Percentiles rank a stretch among this genome's conserved stretches.
These are phyloP conservation scores for Zhengitettix transpicula DNA, from an alignment of 2,888 invertebrate genomes.

Conservation along the genomic window DNA sequence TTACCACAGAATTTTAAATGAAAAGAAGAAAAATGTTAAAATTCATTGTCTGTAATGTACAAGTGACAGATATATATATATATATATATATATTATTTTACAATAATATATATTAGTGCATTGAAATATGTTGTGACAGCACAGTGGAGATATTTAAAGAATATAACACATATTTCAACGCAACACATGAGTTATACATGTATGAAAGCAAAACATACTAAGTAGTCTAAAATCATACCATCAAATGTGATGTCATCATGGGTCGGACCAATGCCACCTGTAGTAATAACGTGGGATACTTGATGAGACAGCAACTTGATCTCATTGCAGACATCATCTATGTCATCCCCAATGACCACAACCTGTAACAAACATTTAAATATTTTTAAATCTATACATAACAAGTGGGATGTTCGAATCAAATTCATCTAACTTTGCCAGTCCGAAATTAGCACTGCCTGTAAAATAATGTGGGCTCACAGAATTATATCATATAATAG, in stretches of 20 bases:
- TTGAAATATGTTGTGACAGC: slow-evolving; percentile 36
- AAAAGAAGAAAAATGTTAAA: too few relatives aligned
- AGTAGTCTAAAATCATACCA: slow-evolving; percentile 24
- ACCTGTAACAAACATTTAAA: slow-evolving; percentile 2
- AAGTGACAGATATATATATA: too few relatives aligned
- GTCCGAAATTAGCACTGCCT: too few relatives aligned
- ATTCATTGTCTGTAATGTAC: too few relatives aligned
- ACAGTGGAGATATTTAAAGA: slow-evolving; percentile 18
- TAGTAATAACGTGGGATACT: slow-evolving; percentile 51
- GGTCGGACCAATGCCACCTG: slow-evolving; percentile 63
- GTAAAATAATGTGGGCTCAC: too few relatives aligned
- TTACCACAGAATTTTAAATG: too few relatives aligned
- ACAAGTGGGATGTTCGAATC: too few relatives aligned
- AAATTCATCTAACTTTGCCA: too few relatives aligned
- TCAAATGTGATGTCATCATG: slow-evolving; percentile 63
- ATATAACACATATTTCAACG: background rate
- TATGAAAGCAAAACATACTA: background rate
- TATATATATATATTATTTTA: too few relatives aligned
- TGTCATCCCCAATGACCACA: slow-evolving; percentile 46
- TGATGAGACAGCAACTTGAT: slow-evolving; percentile 38
- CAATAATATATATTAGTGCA: too few relatives aligned
- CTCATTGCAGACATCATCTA: slow-evolving; percentile 44
- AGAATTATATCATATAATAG: too few relatives aligned
- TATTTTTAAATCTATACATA: too few relatives aligned
- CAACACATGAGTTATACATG: background rate